Evolutionary conservation across 1,140 invertebrate genomes (phyloP), one percentile per base, ranked within the genome.

Genomic region (Drosophila pachea): DNA sequence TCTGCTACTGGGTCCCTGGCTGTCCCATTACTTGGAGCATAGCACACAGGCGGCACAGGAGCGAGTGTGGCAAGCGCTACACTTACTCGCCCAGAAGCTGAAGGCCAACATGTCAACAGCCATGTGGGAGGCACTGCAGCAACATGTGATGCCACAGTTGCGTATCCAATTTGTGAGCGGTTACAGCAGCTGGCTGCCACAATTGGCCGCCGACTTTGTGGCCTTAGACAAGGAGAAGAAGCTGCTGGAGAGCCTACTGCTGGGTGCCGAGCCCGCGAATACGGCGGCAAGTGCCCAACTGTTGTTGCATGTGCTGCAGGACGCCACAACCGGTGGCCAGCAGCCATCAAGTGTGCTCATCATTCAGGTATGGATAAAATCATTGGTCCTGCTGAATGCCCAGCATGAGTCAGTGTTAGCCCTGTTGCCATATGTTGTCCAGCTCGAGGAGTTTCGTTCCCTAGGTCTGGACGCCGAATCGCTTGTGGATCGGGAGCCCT

Each of bases 291-390:
- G 76, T 5, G 76, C 82, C 0, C 76, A 88, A 42, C 62, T 89
- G 58, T 12, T 89, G 31, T 54, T 78, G 0, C 55, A 77, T 16
- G 65, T 89, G 4, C 49, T 89, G 3, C 52, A 64, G 16, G 45
- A 16, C 54, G 9, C 9, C 12, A 1, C 42, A 33, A n/a, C 32
- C 9, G 42, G 56, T 0, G 45, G 35, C n/a, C 31, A 50, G 9
- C 49, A 38, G 31, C 47, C 52, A 4, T 8, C 67, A 7, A 32
- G 40, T 53, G 38, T 71, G 3, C 58, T 73, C 0, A 62, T 89
- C 5, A 66, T 89, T 0, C 79, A 88, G 43, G 72, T 89, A 1
- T 89, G 88, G 88, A 54, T 89, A 0, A 88, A 78, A 45, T 88
- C 87, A 2, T 8, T 88, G 16, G 84, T 89, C 2, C 64, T 87